Base-by-base conservation (phyloP, 2,113 vertebrate species). In the Cochlearius cochlearius region DNA sequence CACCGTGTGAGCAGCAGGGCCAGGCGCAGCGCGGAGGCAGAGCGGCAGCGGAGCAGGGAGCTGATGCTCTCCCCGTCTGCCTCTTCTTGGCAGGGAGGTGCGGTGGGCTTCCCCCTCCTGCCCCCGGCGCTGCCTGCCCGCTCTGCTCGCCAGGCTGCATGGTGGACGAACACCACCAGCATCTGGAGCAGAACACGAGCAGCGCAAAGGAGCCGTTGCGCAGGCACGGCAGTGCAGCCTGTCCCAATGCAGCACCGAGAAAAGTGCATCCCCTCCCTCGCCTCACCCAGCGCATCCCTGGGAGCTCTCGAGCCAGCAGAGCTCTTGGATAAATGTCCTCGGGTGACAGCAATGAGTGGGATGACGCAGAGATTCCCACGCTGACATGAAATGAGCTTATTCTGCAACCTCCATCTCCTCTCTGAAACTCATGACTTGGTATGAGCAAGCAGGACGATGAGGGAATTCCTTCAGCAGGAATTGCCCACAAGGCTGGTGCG, bases 1-100 rank as follows among this genome's bases (percentile, higher is more conserved):
- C 12, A 0, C 1, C 0, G 38, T 4, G 22, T 0, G 11, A 68
- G 56, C 32, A 26, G 63, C n/a, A 47, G 43, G 38, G 20, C 47
- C 34, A 45, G 49, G 68, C 25, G 6, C 9, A 10, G 56, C 1
- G 2, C 1, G 6, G 9, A 18, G 29, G 36, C 50, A 38, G 55
- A 49, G n/a, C 55, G 30, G 36, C 4, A 39, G 36, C 3, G 3
- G 36, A 22, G 29, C 2, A 2, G 14, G 5, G 38, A 60, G 56
- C n/a, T 49, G 43, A n/a, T 21, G 30, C 13, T 2, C 30, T 64
- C 43, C 59, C 34, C n/a, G 27, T 15, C 32, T 23, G 7, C 1
- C 2, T 10, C 77, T 49, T 2, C 13, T 12, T 23, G 16, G 13
- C 10, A 27, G 14, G 36, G 63, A 56, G 30, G 34, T 1, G 1